Base-by-base conservation (phyloP, 2,888 invertebrate genomes). In the Nipponacmea schrenckii region DNA sequence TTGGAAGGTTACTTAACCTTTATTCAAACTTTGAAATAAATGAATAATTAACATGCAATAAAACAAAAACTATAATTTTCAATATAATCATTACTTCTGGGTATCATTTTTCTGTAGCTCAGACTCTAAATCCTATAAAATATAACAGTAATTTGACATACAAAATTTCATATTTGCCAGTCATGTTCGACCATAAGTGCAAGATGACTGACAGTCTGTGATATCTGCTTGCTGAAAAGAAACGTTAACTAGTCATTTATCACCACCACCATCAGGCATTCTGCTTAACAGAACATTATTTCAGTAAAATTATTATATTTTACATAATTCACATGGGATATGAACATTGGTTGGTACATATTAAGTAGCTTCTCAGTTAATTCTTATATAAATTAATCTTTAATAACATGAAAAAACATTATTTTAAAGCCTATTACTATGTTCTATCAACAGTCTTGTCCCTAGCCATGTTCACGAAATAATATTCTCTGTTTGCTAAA, bases 41-140 rank as follows among this genome's bases (percentile, higher is more conserved):
- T 48, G 48, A 17, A 17, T 56, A 56, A 20, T 56, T 20, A 56
- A 17, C 20, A 56, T 56, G 56, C 56, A 56, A 56, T 56, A 56
- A 56, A 56, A 56, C n/a, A 17, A 31, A 31, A 20, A 56, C 8
- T 15, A 56, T 56, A 56, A 56, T 17, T 56, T 56, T 56, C 56
- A 56, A 56, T 17, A 56, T 56, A 56, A 56, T 17, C 15, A 56
- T 56, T 56, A 56, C 56, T 56, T 56, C 56, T 2, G 56, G 12
- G 56, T 56, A 56, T 56, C 56, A 56, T 56, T 56, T 56, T 56
- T 56, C 15, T 56, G 56, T 56, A 56, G 56, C n/a, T 56, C 56
- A 56, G 56, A 56, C 56, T 56, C 56, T 56, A 56, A 56, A 56
- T 56, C 56, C 56, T 56, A 56, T 56, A 56, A 56, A 56, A 56